Evolutionary conservation across 2,113 vertebrate species (phyloP), one percentile per base, ranked within the genome.

Genomic region (Dunckerocampus dactyliophorus): DNA sequence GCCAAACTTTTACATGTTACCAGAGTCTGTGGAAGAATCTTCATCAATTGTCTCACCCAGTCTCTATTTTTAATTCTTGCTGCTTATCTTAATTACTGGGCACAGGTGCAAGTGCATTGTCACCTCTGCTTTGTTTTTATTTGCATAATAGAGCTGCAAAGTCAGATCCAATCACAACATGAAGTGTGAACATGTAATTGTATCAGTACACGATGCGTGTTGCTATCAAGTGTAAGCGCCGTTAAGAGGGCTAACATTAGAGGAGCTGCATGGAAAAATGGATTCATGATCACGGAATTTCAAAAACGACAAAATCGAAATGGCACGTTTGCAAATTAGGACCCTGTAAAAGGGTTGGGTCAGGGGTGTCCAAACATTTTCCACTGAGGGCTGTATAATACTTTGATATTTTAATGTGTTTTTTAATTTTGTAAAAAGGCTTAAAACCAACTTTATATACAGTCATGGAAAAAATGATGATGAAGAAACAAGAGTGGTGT

Each of bases 41-140:
- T 47, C 16, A 9, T 47, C 8, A 19, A 8, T 19, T 19, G 5
- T n/a, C 17, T 9, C 47, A 47, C 8, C 47, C 7, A n/a, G 16
- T n/a, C 17, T 47, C n/a, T 43, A 43, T 43, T 43, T 43, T 14
- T 14, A 14, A 19, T 47, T 10, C 8, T 47, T 17, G 47, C 17
- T 47, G 7, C 8, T 19, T 19, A 19, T 47, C 9, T 47, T 19
- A n/a, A 19, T 47, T 47, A 47, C 17, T n/a, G n/a, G 47, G 17
- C 9, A 47, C 17, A 47, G 47, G 47, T 47, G 47, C 47, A 47
- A 19, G n/a, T 47, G 17, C 0, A 10, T 47, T 47, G 47, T 47
- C n/a, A n/a, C 47, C 47, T 47, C 39, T n/a, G 47, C 47, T 47
- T 47, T 47, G 47, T 47, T 47, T 47, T 47, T 47, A 47, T 47